Conservation (phyloP, 2,797 vertebrate species). For the Alosa sapidissima region DNA sequence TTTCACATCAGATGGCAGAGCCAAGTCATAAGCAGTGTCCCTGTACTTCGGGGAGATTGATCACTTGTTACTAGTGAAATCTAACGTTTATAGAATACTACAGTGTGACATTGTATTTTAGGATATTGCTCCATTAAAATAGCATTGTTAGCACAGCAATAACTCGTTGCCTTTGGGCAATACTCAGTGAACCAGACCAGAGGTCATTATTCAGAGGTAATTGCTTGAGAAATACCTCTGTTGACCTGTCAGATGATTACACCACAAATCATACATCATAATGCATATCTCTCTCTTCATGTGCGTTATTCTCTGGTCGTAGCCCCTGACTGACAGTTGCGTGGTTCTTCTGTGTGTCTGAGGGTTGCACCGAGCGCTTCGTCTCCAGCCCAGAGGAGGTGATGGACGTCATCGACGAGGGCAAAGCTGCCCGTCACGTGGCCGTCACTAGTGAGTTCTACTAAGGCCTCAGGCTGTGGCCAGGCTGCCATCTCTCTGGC, state of each 20-base stretch:
- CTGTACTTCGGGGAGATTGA: neutral
- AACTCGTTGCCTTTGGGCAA: neutral
- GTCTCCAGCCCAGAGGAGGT: slow-evolving; percentile 95
- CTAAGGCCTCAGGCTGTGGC: neutral
- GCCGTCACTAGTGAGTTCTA: slow-evolving; percentile 90
- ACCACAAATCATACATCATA: neutral
- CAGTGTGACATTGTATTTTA: neutral
- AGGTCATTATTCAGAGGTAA: slow-evolving; percentile 1
- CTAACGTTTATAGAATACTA: neutral
- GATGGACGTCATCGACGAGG: slow-evolving; percentile 94
- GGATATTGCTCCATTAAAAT: neutral
- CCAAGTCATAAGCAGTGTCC: neutral
- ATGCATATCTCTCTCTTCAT: neutral
- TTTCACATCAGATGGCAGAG: neutral
- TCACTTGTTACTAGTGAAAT: too few relatives aligned
- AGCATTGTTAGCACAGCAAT: neutral
- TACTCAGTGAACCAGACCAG: neutral
- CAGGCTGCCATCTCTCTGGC: neutral
- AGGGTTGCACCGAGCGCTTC: slow-evolving; percentile 95
- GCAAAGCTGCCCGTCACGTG: slow-evolving; percentile 91
- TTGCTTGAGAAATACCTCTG: neutral
- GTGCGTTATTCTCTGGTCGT: neutral
- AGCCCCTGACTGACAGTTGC: neutral
- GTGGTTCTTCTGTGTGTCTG: neutral
- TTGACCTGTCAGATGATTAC: slow-evolving; percentile 1